Percentiles rank a stretch among this genome's conserved stretches.
These are phyloP conservation scores for Nebria salina DNA, from an alignment of 2,888 invertebrate genomes.

Conservation along the genomic window DNA sequence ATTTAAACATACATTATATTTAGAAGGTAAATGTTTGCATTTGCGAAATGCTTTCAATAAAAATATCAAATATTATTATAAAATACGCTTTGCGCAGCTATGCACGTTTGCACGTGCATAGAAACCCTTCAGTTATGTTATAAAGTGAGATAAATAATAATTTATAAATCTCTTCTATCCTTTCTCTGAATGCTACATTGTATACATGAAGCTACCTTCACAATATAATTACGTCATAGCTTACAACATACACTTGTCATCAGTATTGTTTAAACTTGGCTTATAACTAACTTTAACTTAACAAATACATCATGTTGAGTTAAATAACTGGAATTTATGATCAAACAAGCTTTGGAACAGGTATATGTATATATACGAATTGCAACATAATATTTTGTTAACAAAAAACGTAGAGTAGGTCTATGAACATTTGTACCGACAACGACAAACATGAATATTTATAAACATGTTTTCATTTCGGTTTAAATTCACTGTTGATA, in stretches of 20 bases:
- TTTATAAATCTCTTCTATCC: no score
- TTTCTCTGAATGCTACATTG: neutral
- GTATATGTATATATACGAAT: neutral
- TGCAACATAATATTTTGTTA: neutral
- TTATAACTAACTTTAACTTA: constrained; percentile 1
- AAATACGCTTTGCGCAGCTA: no score
- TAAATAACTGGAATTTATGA: neutral
- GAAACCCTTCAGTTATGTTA: no score
- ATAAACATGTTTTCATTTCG: neutral
- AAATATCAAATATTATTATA: no score
- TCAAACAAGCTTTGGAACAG: neutral
- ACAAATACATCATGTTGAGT: neutral
- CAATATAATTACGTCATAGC: neutral
- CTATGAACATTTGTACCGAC: neutral
- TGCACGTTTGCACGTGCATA: no score
- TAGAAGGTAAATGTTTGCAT: no score
- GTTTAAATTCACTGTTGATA: neutral
- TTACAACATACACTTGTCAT: constrained; percentile 1
- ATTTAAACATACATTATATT: no score
- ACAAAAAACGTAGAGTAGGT: neutral
- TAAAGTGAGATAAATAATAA: no score
- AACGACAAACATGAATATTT: neutral
- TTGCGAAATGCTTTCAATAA: no score
- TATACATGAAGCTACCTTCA: neutral
- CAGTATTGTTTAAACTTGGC: neutral